Evolutionary conservation across 1,140 invertebrate species (phyloP).

Genomic region (Lepidurus couesii): DNA sequence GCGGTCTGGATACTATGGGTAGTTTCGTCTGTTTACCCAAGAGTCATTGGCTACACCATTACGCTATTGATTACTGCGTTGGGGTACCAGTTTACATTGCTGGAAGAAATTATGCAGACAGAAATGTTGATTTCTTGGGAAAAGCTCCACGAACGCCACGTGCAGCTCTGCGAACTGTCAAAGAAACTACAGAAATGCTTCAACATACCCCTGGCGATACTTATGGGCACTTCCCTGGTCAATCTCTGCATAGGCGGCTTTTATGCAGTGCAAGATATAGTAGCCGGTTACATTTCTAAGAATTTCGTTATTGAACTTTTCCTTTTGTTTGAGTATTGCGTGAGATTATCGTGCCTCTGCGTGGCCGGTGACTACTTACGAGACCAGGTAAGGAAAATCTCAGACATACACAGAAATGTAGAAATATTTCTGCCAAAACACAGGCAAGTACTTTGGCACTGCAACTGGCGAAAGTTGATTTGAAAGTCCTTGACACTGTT

Average conservation of each 20-base stretch:
- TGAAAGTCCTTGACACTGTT: background rate
- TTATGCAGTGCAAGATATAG: background rate
- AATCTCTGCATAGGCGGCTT: background rate
- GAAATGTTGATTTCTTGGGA: background rate
- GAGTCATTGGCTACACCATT: background rate
- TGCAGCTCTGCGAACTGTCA: background rate
- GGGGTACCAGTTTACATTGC: background rate
- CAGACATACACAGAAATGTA: background rate
- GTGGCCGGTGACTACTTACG: background rate
- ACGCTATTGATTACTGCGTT: background rate
- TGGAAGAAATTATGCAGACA: background rate
- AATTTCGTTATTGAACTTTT: too few relatives aligned
- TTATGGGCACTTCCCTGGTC: background rate
- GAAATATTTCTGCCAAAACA: background rate
- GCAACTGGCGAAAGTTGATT: background rate
- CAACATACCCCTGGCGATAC: background rate
- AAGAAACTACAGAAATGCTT: background rate
- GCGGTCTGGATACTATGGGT: too few relatives aligned
- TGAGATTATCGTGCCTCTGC: background rate
- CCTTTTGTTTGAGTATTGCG: background rate
- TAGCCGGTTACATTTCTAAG: too few relatives aligned
- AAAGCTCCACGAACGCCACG: background rate
- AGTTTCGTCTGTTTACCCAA: too few relatives aligned
- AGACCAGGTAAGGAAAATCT: background rate
- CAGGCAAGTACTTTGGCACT: background rate